Percentiles rank a stretch among this genome's conserved stretches.
Evolutionary conservation across 2,888 invertebrate genomes (phyloP).

Genomic region (Chymomyza caudatula): DNA sequence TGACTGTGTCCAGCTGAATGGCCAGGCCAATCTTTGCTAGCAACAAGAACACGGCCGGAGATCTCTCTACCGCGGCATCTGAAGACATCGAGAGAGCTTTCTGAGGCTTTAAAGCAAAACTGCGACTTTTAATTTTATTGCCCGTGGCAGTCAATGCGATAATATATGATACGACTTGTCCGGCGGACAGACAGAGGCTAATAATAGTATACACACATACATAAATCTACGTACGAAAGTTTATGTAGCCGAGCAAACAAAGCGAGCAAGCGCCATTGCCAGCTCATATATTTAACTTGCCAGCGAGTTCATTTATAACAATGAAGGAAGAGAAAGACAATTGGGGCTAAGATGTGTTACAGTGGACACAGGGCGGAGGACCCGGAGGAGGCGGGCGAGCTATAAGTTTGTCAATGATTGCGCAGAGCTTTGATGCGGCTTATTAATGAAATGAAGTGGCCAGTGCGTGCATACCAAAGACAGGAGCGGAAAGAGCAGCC

Average conservation of each 20-base stretch:
- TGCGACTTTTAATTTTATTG: conserved; percentile 10
- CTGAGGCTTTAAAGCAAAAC: not conserved
- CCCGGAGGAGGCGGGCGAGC: no score
- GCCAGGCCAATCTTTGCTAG: not conserved
- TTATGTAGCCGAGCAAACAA: not conserved
- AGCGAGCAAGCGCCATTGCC: not conserved
- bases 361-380: no score
- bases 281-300: not conserved
- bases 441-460: not conserved
- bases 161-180: conserved; percentile 8
- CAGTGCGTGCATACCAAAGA: not conserved
- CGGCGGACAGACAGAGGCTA: not conserved
- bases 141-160: conserved; percentile 4
- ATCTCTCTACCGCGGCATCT: not conserved
- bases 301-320: not conserved
- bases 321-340: not conserved
- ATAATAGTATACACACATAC: not conserved
- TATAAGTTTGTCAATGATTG: not conserved
- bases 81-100: not conserved
- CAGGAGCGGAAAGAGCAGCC: not conserved
- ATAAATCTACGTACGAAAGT: not conserved
- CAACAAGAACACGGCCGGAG: not conserved
- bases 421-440: not conserved
- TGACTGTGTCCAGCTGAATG: not conserved
- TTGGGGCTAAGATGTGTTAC: not conserved